These are phyloP conservation scores for Anser brachyrhynchus DNA, from an alignment of 2,113 vertebrate genomes.

Conservation along the genomic window DNA sequence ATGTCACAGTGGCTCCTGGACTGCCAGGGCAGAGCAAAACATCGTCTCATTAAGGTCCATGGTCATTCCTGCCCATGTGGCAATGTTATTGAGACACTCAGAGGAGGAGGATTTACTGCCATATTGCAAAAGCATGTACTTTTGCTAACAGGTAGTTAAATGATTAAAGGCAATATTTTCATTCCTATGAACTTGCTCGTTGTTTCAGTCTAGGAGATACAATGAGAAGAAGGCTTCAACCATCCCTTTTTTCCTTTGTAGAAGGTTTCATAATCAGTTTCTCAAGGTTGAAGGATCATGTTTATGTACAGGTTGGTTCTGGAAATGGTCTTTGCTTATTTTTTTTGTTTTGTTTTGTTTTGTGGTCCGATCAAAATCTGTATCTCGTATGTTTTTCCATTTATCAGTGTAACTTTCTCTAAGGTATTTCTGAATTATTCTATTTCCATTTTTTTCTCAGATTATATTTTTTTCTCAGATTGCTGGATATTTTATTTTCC, in stretches of 20 bases:
- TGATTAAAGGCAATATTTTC: background rate
- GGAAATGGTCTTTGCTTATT: background rate
- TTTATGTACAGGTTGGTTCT: background rate
- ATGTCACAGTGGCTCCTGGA: accelerated
- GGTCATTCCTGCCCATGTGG: background rate
- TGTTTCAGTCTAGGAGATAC: background rate
- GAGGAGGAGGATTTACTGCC: background rate
- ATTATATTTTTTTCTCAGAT: background rate
- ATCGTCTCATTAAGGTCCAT: background rate
- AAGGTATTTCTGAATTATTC: background rate
- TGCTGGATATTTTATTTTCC: background rate
- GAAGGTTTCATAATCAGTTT: background rate
- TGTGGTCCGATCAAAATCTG: background rate
- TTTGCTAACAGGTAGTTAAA: background rate
- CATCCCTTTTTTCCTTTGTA: too few relatives aligned
- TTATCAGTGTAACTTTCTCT: background rate
- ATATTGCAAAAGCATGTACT: background rate
- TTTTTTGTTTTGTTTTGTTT: background rate
- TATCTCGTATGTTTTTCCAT: background rate
- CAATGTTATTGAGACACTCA: background rate
- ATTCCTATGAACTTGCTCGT: background rate
- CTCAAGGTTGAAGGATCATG: background rate
- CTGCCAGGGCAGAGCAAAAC: background rate
- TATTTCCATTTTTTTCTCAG: background rate
- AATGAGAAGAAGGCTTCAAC: background rate